Evolutionary conservation across 2,113 vertebrate species (phyloP), one percentile per base, ranked within the genome.

Genomic region (Mormyrus iriodes): DNA sequence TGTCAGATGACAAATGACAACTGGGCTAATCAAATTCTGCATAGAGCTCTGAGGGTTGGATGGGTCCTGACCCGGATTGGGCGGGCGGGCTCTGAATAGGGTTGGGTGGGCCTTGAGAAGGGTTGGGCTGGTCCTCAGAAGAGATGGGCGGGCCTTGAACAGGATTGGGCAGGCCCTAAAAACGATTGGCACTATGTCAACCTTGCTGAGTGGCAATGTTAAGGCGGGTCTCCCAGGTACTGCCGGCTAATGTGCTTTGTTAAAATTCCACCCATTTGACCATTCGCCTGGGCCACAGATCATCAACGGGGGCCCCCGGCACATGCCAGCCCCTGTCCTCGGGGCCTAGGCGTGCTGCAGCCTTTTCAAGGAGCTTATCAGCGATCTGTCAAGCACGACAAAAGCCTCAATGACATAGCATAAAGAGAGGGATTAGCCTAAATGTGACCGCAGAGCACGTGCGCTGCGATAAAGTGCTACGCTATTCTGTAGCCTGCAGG

Each of bases 401-500:
- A 83, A 90, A 46, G 86, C n/a, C 27, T 55, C 24, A 48, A 46
- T 90, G 12, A 69, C 55, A 48, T 88, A 89, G 85, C 55, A 48
- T 85, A 88, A 88, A 65, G 87, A 31, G 61, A 49, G 44, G 10
- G 86, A 87, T 86, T 90, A 65, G 53, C 35, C 69, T 53, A 91
- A 79, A 58, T 88, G 76, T 86, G 58, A 15, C 0, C 86, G 83
- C 44, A 17, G 12, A 86, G 12, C 3, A 27, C 17, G 13, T n/a
- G 4, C 8, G 19, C 46, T 24, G 49, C 27, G 2, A 55, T 53
- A 35, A 49, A 55, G 69, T 7, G 19, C 69, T 8, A 17, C 31
- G 1, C 27, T 21, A 55, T 44, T 86, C 13, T 55, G 39, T 46
- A 21, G 12, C 88, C 49, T 39, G 51, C 19, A 35, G 69, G 48